Percentiles rank a stretch among this genome's conserved stretches.
Conservation (phyloP, 2,888 invertebrate species). For the Drosophila demipolita region DNA sequence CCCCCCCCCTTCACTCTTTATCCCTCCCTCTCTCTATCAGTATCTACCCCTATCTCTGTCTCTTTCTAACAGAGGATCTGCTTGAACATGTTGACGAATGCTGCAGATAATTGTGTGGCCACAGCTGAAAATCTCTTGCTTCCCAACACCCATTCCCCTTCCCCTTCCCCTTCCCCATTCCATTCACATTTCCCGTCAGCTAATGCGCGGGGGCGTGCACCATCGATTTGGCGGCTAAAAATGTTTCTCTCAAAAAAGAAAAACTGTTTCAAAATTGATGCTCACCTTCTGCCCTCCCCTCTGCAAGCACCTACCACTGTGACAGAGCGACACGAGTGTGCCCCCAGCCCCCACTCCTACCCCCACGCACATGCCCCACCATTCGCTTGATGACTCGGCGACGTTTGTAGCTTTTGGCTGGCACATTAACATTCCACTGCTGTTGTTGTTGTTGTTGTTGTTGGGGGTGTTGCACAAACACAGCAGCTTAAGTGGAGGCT, state of each 20-base stretch:
- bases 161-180: neutral
- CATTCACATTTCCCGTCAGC: neutral
- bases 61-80: slow-evolving; percentile 39
- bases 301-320: slow-evolving; percentile 31
- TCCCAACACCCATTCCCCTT: neutral
- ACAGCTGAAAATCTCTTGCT: slow-evolving; percentile 54
- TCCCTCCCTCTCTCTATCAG: neutral
- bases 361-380: neutral
- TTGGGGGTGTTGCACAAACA: slow-evolving; percentile 62
- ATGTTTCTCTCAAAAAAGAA: slow-evolving; percentile 37
- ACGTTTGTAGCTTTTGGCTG: slow-evolving; percentile 67
- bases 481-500: slow-evolving; percentile 59
- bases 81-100: slow-evolving; percentile 61
- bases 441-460: slow-evolving; percentile 21
- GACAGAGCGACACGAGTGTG: slow-evolving; percentile 57
- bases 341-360: neutral
- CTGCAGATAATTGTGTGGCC: slow-evolving; percentile 78
- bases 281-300: slow-evolving; percentile 68
- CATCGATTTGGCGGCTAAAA: slow-evolving; percentile 63
- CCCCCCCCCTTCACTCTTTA: slow-evolving; percentile 1
- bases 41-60: neutral
- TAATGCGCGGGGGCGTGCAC: slow-evolving; percentile 56
- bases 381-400: slow-evolving; percentile 65
- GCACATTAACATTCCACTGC: slow-evolving; percentile 74
- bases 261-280: slow-evolving; percentile 75